Base-by-base conservation (phyloP, 1,140 invertebrate species). In the Drosophila elegans region DNA sequence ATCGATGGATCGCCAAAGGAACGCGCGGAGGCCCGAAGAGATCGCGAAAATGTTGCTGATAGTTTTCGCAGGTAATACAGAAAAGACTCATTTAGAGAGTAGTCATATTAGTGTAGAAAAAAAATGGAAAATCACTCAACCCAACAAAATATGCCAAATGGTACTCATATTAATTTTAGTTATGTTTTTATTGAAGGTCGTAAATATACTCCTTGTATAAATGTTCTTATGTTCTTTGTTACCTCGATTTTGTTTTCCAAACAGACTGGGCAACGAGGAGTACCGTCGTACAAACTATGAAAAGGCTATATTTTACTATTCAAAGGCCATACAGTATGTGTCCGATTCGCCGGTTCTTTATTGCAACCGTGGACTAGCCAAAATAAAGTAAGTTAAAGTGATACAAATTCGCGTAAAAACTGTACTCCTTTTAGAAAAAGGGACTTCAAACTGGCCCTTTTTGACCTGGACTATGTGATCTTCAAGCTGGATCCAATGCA, bases 181-280 rank as follows among this genome's bases (percentile, higher is more conserved):
- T 21, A 21, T 21, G 16, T 21, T 21, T 21, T 21, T 21, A 21
- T 21, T 21, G 16, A 21, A 21, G 16, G 16, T 21, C 16, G 16
- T 21, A 21, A 21, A 21, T 21, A 1, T 21, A 21, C 16, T 21
- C 16, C 16, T 21, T 21, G 16, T 21, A 21, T 1, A 21, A 21
- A 21, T 21, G 16, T 21, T 21, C 16, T 21, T 21, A 21, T 21
- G 16, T 21, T 29, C n/a, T 0, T 1, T 4, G n/a, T 6, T 11
- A 4, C 7, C n/a, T n/a, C 4, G 4, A 42, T 42, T 13, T 16
- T 6, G 1, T 3, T 9, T 32, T 32, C 29, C 29, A 29, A 51
- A 36, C 2, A 85, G 82, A 48, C 21, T 81, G 36, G 82, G 78
- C 32, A 85, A 85, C n/a, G 45, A 54, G 0, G 74, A 82, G 49